Percentiles rank a stretch among this genome's conserved stretches.
These are phyloP conservation scores for Macrosoma leucophasiata DNA, from an alignment of 2,888 invertebrate genomes.

Conservation along the genomic window DNA sequence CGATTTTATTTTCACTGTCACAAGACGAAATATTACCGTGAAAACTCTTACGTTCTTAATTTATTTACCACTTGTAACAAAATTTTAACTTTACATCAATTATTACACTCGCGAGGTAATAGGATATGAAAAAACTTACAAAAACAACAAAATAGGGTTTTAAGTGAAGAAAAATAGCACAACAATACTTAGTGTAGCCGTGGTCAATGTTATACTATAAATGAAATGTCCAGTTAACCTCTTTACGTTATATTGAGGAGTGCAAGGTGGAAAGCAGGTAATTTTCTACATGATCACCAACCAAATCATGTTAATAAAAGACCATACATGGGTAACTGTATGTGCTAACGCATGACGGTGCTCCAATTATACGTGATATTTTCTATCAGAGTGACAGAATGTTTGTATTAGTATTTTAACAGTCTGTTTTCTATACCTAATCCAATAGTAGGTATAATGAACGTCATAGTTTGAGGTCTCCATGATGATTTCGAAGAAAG, in stretches of 20 bases:
- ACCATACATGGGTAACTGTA: conserved; percentile 26
- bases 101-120: too few relatives aligned
- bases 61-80: too few relatives aligned
- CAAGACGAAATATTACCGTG: too few relatives aligned
- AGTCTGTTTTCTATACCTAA: conserved; percentile 3
- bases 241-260: conserved; percentile 46
- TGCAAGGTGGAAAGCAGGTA: conserved; percentile 45
- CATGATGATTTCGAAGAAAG: too few relatives aligned
- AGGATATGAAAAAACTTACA: too few relatives aligned
- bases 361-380: conserved; percentile 8
- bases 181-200: too few relatives aligned
- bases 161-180: too few relatives aligned
- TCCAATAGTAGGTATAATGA: conserved; percentile 5
- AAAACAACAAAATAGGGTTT: too few relatives aligned
- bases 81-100: too few relatives aligned
- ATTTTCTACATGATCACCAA: conserved; percentile 54
- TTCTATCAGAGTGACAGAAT: conserved; percentile 1
- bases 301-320: conserved; percentile 62
- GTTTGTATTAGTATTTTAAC: neutral
- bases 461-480: too few relatives aligned
- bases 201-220: conserved; percentile 45
- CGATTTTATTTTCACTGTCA: too few relatives aligned
- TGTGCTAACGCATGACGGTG: conserved; percentile 41
- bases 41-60: too few relatives aligned
- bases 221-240: conserved; percentile 40